Evolutionary conservation across 2,113 vertebrate genomes (phyloP).

Genomic region (Chlorodrepanis virens): DNA sequence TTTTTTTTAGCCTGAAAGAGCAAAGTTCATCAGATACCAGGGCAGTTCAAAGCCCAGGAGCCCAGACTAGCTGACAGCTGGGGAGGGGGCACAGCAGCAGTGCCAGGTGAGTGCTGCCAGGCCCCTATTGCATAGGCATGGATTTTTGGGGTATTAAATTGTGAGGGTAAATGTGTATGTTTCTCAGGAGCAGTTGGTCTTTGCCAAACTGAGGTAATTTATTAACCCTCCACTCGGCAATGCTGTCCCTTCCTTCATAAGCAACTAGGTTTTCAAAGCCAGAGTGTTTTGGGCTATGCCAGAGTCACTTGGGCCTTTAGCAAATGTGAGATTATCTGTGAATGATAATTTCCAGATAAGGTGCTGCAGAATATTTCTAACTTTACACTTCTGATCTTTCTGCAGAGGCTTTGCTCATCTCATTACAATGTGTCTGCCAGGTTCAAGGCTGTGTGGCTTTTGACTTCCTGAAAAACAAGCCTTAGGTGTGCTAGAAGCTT

Average conservation of each 20-base stretch:
- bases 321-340: not conserved
- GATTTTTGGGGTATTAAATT: not conserved
- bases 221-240: not conserved
- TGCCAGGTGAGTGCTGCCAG: not conserved
- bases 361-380: conserved; percentile 34
- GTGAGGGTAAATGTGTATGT: not conserved
- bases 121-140: rapidly evolving
- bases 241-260: not conserved
- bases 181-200: not conserved
- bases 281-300: rapidly evolving
- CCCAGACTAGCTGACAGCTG: not conserved
- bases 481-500: not conserved
- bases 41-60: not conserved
- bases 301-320: not conserved
- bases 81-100: not conserved
- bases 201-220: not conserved
- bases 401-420: conserved; percentile 7
- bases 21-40: not conserved
- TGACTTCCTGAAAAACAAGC: not conserved
- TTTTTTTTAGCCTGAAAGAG: not conserved
- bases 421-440: conserved; percentile 3
- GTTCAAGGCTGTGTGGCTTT: not conserved
- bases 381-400: not conserved
- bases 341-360: conserved; percentile 7
- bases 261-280: not conserved